phyloP scores from a whole-genome alignment of 2,888 invertebrate genomes.

The Pogonocherus hispidulus region DNA sequence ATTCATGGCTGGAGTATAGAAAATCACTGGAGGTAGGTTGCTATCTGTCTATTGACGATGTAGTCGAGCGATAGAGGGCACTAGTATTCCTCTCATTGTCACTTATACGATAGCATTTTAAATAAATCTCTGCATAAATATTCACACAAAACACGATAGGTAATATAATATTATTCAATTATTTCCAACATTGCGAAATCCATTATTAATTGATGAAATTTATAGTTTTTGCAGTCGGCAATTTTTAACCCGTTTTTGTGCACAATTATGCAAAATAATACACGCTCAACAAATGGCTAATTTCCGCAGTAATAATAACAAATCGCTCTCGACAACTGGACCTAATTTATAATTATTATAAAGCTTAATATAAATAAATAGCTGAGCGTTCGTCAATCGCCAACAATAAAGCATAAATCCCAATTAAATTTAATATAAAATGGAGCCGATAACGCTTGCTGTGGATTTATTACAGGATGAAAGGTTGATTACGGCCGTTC shows the following conservation, averaged over 20 bases:
- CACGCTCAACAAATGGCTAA: not conserved
- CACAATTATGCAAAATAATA: not conserved
- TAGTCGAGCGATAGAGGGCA: no score
- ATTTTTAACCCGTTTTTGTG: not conserved
- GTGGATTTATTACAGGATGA: conserved; percentile 34
- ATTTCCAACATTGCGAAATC: no score
- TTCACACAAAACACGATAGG: no score
- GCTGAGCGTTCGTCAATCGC: conserved; percentile 30
- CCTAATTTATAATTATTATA: conserved; percentile 3
- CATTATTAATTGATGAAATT: no score
- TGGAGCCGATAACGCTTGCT: conserved; percentile 26
- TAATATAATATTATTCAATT: no score
- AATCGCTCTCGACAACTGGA: not conserved
- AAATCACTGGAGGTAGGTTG: no score
- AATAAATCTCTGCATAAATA: no score
- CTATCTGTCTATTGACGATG: no score
- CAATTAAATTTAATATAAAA: conserved; percentile 36
- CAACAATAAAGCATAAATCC: conserved; percentile 33
- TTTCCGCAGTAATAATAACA: conserved; percentile 8
- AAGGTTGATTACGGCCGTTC: conserved; percentile 36
- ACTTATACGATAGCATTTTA: no score
- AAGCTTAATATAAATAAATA: conserved; percentile 28
- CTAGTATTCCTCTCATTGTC: no score
- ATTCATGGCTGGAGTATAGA: no score
- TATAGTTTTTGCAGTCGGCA: no score